These are phyloP conservation scores for Triplophysa yarkandensis DNA, from an alignment of 2,797 vertebrate genomes.

Conservation along the genomic window DNA sequence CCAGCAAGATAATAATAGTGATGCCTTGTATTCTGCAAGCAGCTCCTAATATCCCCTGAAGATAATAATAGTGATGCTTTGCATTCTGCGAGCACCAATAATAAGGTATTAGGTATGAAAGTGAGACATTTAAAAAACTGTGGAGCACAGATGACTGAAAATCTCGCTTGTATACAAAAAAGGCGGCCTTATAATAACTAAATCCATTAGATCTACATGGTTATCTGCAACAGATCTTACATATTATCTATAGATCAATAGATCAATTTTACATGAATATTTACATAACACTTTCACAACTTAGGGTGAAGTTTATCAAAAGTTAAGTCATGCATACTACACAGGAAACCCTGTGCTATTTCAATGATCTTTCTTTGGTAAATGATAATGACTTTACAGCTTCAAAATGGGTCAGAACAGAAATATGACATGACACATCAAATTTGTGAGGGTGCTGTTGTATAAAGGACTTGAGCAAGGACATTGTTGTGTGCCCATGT, in stretches of 20 bases:
- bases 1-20: no score
- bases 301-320: constrained; percentile 30
- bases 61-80: no score
- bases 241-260: no score
- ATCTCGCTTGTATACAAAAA: no score
- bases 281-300: constrained; percentile 40
- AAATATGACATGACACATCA: constrained; percentile 37
- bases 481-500: constrained; percentile 32
- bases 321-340: no score
- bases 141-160: no score
- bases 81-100: no score
- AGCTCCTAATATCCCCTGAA: no score
- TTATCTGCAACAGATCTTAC: constrained; percentile 34
- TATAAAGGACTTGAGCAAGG: constrained; percentile 33
- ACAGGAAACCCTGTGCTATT: constrained; percentile 22
- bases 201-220: neutral
- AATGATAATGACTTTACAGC: constrained; percentile 36
- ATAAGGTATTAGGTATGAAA: no score
- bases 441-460: constrained; percentile 33
- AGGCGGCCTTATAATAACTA: no score
- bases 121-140: no score
- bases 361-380: constrained; percentile 6
- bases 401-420: constrained; percentile 40
- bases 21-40: no score
- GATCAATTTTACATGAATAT: constrained; percentile 48